phyloP scores from a whole-genome alignment of 2,113 vertebrate species.

The Microcebus murinus region DNA sequence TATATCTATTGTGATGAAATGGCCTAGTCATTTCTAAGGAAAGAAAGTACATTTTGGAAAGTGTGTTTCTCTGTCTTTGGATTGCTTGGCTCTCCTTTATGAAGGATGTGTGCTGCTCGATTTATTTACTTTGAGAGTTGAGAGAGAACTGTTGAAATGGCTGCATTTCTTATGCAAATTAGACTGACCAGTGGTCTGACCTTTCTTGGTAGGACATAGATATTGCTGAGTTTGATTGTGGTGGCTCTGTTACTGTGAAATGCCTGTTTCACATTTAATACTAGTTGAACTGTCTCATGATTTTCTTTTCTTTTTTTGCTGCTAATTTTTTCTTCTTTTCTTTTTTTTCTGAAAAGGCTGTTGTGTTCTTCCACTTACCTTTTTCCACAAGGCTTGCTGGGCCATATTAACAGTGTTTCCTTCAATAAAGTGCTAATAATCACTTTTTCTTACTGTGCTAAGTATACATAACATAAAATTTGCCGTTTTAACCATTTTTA shows the following conservation, averaged over 20 bases:
- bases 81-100: not conserved
- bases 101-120: not conserved
- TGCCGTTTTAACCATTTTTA: not conserved
- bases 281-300: not conserved
- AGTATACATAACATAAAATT: not conserved
- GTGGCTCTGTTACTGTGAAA: not conserved
- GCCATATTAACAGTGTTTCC: not conserved
- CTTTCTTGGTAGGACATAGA: not conserved
- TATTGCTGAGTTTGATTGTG: not conserved
- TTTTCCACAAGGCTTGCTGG: not conserved
- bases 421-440: not conserved
- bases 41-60: not conserved
- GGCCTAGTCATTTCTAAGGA: not conserved
- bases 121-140: not conserved
- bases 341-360: too few relatives aligned
- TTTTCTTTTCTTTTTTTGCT: not conserved
- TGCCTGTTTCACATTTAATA: not conserved
- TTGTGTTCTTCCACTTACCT: not conserved
- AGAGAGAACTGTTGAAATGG: not conserved
- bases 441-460: not conserved
- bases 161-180: not conserved
- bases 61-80: not conserved
- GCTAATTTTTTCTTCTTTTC: not conserved
- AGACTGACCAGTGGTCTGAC: not conserved
- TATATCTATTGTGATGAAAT: too few relatives aligned